phyloP scores from a whole-genome alignment of 2,888 invertebrate species.

The Dicyrtomina minuta region DNA sequence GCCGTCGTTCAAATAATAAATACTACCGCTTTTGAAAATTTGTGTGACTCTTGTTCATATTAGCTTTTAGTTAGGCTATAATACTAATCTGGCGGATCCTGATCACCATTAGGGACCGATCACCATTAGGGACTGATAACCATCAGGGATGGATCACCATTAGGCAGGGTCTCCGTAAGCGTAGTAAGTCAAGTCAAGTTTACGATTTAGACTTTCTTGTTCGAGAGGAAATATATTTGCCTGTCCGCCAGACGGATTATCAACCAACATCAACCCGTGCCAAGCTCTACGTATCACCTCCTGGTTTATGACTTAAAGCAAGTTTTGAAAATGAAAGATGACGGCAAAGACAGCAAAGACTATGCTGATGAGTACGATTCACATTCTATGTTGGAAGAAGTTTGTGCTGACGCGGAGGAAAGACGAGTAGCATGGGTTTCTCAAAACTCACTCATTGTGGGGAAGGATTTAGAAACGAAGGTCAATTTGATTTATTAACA shows the following conservation, averaged over 20 bases:
- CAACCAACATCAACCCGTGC: neutral
- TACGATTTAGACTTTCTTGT: neutral
- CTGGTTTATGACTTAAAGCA: constrained; percentile 7
- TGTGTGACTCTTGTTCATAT: no score
- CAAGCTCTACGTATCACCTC: neutral
- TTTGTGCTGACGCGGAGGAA: neutral
- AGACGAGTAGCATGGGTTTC: constrained; percentile 7
- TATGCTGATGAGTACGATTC: neutral
- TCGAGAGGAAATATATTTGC: neutral
- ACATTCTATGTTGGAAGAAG: constrained; percentile 20
- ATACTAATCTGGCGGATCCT: no score
- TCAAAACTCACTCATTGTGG: constrained; percentile 21
- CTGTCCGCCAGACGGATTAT: neutral
- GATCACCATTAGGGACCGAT: no score
- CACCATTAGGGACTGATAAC: no score
- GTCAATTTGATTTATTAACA: neutral
- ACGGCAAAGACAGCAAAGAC: no score
- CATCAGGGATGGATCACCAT: no score
- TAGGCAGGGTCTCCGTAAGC: no score
- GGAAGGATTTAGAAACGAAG: constrained; percentile 7
- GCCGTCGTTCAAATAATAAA: no score
- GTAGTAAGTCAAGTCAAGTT: no score
- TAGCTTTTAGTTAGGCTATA: no score
- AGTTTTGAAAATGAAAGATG: neutral
- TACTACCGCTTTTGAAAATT: no score